A percentile compares a stretch with the other conserved stretches of the same genome.
phyloP scores from a whole-genome alignment of 53 echinoderm and acorn worm species.

The Holothuria leucospilota region DNA sequence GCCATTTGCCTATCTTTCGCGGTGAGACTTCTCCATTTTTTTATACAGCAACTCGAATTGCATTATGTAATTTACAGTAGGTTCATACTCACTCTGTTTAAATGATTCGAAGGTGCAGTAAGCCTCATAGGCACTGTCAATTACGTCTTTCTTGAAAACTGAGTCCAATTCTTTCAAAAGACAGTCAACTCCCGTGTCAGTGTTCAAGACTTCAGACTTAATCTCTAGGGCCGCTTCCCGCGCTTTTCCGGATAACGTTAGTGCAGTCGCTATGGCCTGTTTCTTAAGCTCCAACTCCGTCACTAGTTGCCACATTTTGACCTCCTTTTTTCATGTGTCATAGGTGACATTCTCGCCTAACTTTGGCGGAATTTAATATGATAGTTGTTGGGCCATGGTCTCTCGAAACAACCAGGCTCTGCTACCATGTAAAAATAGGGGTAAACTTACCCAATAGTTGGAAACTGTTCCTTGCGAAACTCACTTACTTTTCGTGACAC shows the following conservation, averaged over 20 bases:
- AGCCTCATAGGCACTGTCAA: constrained; percentile 32
- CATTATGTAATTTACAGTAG: not conserved
- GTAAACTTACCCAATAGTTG: no score
- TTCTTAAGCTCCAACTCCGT: constrained; percentile 8
- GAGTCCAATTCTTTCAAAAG: not conserved
- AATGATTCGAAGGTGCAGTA: not conserved
- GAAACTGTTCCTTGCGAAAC: no score
- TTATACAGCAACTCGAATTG: constrained; percentile 22
- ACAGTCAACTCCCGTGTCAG: not conserved
- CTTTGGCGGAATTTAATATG: constrained; percentile 33
- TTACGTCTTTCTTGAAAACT: constrained; percentile 1
- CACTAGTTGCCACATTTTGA: constrained; percentile 33
- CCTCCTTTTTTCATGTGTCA: constrained; percentile 35
- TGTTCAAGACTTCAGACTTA: constrained; percentile 4
- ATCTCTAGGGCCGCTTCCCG: not conserved
- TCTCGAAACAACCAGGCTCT: not conserved
- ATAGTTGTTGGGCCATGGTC: constrained; percentile 28
- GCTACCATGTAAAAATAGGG: constrained; percentile 11
- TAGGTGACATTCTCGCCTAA: constrained; percentile 5
- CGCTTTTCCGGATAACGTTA: constrained; percentile 14
- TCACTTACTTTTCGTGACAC: no score
- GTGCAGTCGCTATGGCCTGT: constrained; percentile 19
- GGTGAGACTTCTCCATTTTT: not conserved
- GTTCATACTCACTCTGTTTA: not conserved
- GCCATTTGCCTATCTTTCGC: constrained; percentile 25